phyloP scores from a whole-genome alignment of 2,888 invertebrate genomes.

The Drosophila setosimentum region DNA sequence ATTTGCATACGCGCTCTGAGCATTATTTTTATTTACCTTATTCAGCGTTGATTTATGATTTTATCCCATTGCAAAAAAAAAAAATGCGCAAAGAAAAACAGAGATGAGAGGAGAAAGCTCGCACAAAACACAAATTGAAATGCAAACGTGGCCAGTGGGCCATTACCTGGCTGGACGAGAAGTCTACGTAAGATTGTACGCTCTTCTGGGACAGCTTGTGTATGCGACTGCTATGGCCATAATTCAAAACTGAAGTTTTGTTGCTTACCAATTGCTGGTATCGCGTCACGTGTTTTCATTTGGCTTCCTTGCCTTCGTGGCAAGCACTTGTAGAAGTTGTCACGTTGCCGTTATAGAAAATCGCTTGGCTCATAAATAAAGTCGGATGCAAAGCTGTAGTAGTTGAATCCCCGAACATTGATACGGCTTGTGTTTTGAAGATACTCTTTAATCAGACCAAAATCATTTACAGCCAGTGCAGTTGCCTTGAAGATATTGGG shows the following conservation, averaged over 20 bases:
- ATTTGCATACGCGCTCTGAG: constrained; percentile 78
- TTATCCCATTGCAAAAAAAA: constrained; percentile 50
- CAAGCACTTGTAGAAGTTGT: constrained; percentile 62
- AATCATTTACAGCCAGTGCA: constrained; percentile 2
- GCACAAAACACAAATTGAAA: constrained; percentile 69
- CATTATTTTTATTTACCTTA: constrained; percentile 81
- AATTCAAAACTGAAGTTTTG: constrained; percentile 74
- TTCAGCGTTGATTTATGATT: constrained; percentile 82
- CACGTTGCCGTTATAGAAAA: constrained; percentile 68
- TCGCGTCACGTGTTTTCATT: constrained; percentile 77
- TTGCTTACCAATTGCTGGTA: constrained; percentile 73
- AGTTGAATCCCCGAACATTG: constrained; percentile 22
- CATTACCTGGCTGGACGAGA: constrained; percentile 7
- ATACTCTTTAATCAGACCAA: not conserved
- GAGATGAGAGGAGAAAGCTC: constrained; percentile 13
- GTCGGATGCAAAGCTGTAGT: constrained; percentile 11
- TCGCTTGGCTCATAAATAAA: constrained; percentile 71
- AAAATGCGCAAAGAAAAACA: constrained; percentile 6
- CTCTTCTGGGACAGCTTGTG: constrained; percentile 51
- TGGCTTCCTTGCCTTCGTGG: constrained; percentile 52
- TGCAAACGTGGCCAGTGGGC: constrained; percentile 70
- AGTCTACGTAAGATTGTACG: not conserved
- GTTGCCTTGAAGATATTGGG: constrained; percentile 14
- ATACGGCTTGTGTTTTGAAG: constrained; percentile 16
- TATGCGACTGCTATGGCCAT: constrained; percentile 58